Evolutionary conservation across 2,113 vertebrate genomes (phyloP).

Genomic region (Chascanopsetta lugubris): DNA sequence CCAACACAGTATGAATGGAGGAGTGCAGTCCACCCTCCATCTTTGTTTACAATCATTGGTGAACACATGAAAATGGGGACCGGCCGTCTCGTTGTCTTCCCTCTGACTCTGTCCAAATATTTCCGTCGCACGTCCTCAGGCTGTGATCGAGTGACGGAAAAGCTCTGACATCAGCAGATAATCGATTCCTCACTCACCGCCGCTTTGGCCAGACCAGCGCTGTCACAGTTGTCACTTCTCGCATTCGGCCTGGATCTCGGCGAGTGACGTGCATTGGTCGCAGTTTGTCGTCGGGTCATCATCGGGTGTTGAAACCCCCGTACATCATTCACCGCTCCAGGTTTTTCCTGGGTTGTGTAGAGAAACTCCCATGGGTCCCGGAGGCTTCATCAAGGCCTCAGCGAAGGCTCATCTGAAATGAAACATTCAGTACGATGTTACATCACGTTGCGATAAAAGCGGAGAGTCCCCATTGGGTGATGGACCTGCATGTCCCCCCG

Average conservation of each 20-base stretch:
- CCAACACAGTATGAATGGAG: too few species aligned
- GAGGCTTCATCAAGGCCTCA: constrained; percentile 1
- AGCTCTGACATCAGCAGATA: background rate
- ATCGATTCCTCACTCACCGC: background rate
- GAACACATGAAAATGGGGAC: too few species aligned
- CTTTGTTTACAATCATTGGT: too few species aligned
- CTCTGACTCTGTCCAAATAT: too few species aligned
- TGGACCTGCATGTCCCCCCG: constrained; percentile 31
- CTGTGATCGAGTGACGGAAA: background rate
- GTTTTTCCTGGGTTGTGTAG: background rate
- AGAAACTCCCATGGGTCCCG: background rate
- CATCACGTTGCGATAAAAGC: constrained; percentile 19
- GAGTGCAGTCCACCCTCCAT: too few species aligned
- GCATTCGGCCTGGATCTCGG: background rate
- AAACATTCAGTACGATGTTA: background rate
- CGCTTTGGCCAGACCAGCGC: background rate
- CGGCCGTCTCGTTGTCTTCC: background rate
- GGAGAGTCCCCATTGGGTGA: constrained; percentile 23
- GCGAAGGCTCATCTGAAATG: constrained; percentile 17
- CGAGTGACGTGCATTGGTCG: background rate
- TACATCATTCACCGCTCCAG: too few species aligned
- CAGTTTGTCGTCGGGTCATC: too few species aligned
- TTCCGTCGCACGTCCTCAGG: background rate
- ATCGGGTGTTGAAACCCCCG: too few species aligned
- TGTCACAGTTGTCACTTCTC: background rate